Conservation (phyloP, 2,113 vertebrate genomes). For the Pavo muticus region DNA sequence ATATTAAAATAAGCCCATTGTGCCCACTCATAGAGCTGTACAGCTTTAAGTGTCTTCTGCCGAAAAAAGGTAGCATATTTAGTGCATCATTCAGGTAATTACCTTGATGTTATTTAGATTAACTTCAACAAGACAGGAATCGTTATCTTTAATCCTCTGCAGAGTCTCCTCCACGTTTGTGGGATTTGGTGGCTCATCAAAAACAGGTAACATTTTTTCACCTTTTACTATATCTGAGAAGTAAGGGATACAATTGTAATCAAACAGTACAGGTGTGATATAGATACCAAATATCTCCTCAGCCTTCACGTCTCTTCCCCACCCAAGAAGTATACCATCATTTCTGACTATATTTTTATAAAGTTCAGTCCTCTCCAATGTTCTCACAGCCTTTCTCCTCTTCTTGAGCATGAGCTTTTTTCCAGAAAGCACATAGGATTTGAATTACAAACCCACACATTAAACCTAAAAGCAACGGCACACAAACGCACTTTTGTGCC, state of each 20-base stretch:
- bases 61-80: slow-evolving; percentile 6
- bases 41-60: not conserved
- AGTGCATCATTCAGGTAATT: not conserved
- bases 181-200: slow-evolving; percentile 97
- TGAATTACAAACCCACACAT: not conserved
- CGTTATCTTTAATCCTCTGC: slow-evolving; percentile 91
- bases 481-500: not conserved
- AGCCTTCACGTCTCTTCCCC: not conserved
- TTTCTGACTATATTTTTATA: not conserved
- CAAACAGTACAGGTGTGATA: not conserved
- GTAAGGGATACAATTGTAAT: not conserved
- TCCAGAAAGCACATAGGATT: not conserved
- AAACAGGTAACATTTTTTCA: slow-evolving; percentile 92
- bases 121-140: slow-evolving; percentile 88
- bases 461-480: not conserved
- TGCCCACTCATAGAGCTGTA: not conserved
- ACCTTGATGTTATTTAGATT: slow-evolving; percentile 99
- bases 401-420: not conserved
- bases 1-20: not conserved
- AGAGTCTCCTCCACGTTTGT: slow-evolving; percentile 96
- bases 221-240: slow-evolving; percentile 93
- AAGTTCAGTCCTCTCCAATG: not conserved
- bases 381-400: not conserved
- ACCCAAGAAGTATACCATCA: not conserved
- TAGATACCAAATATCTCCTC: not conserved